Conservation (phyloP, 2,797 vertebrate genomes). For the Knipowitschia caucasica region DNA sequence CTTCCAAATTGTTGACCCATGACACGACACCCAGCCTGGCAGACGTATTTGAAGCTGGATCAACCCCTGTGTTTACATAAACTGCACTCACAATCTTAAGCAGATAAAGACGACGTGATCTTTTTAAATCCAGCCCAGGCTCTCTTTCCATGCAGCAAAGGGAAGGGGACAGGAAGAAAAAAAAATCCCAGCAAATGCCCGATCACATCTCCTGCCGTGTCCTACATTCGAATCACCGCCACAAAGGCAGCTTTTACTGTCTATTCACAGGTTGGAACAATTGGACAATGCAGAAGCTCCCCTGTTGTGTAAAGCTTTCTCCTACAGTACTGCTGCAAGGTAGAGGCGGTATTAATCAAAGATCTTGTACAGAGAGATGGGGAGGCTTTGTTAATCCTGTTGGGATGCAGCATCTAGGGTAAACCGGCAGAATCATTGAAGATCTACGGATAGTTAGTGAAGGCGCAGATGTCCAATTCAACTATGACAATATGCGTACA, state of each 20-base stretch:
- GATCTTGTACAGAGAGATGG: conserved; percentile 29
- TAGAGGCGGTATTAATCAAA: conserved; percentile 49
- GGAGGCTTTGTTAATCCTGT: conserved; percentile 59
- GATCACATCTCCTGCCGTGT: conserved; percentile 20
- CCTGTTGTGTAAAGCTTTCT: conserved; percentile 27
- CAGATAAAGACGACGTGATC: conserved; percentile 50
- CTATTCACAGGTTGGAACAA: conserved; percentile 17
- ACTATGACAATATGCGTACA: neutral
- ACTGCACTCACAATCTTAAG: conserved; percentile 42
- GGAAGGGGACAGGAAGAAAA: neutral
- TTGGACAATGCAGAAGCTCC: conserved; percentile 1
- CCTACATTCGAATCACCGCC: conserved; percentile 18
- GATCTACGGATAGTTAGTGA: conserved; percentile 11
- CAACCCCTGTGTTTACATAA: conserved; percentile 35
- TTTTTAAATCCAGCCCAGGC: conserved; percentile 47
- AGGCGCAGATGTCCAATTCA: conserved; percentile 41
- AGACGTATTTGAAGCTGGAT: conserved; percentile 22
- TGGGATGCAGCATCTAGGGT: conserved; percentile 51
- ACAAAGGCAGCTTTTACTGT: neutral
- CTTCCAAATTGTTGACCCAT: conserved; percentile 13
- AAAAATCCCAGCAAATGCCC: conserved; percentile 19
- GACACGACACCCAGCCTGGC: neutral
- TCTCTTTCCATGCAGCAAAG: conserved; percentile 16
- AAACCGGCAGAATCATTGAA: conserved; percentile 52
- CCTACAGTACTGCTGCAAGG: conserved; percentile 12